Evolutionary conservation across 2,888 invertebrate species (phyloP), one percentile per base, ranked within the genome.

Genomic region (Mesorhabditis belari): DNA sequence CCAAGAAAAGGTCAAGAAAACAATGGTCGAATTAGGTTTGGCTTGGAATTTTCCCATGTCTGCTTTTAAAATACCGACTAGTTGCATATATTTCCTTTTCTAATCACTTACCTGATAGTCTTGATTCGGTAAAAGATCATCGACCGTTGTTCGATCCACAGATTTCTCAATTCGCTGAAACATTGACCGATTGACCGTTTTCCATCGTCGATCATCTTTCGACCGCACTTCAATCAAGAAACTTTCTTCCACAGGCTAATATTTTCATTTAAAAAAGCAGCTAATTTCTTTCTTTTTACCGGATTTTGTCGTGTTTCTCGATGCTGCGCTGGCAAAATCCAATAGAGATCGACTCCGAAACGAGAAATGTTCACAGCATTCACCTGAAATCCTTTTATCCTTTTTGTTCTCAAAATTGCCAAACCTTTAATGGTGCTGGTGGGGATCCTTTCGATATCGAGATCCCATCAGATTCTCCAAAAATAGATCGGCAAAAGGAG

Each of bases 181-280:
- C 1, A 65, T 9, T 21, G 63, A 66, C 3, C 67, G 50, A 1
- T 66, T 61, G 5, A 69, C 67, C n/a, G 66, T 58, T 58, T 65
- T 65, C 77, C 77, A 77, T 57, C 67, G 65, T 23, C 73, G 63
- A 54, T 77, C 68, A 9, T 57, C 63, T 21, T 58, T 55, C 4
- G 77, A 77, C 1, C 77, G 71, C 19, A 68, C 56, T 28, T 77
- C 77, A 3, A 77, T 66, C 17, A 70, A 57, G 55, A 73, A 77
- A 2, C 71, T 76, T 28, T 67, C 61, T 9, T 64, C 66, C 59
- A 62, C 60, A 6, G 64, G 56, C 65, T 65, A 60, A 58, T 63
- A 65, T 24, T 28, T 17, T 28, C 9, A 12, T 23, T n/a, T n/a
- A n/a, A n/a, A n/a, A 27, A 23, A n/a, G 27, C 55, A 17, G 6